Evolutionary conservation across 2,113 vertebrate genomes (phyloP), one percentile per base, ranked within the genome.

Genomic region (Pollimyrus isidori): DNA sequence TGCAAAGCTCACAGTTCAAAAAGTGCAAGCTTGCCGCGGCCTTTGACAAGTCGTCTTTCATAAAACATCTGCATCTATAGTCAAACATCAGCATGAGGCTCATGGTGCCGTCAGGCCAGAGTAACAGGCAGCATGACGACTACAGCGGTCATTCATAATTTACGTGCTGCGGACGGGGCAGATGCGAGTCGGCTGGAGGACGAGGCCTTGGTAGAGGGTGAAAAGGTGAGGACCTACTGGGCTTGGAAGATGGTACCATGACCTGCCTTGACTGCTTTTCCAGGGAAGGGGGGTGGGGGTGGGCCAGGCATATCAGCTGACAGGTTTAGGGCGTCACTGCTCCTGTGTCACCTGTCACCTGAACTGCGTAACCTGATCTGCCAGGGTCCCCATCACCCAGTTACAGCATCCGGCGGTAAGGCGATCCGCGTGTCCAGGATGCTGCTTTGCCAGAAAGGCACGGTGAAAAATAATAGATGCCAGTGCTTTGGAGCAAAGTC

Each of bases 271-370:
- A 65, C 69, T 76, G 73, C 73, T 17, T 26, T 80, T 80, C 10
- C 10, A 15, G 23, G 83, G 45, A 85, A 23, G 11, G 13, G 82
- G 82, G 52, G 56, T 26, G 9, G 56, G 56, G 30, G 21, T 90
- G n/a, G 1, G 90, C 26, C 1, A 88, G 80, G 84, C 89, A 90
- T 89, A 84, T 91, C 89, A 35, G 93, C 91, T 58, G 84, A 91
- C 91, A 91, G 92, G 91, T 91, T 92, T 89, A 62, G 35, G 89
- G 90, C 93, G 90, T 91, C 93, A 93, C 93, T 94, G 87, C 88
- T 90, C 2, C 0, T 13, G 91, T 92, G 89, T 92, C 93, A 92
- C 92, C 92, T 94, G 88, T 86, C 83, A 86, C 46, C 19, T 80
- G 73, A 80, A 80, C 83, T 19, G 11, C 21, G 92, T 91, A 92